Evolutionary conservation across 2,797 vertebrate species (phyloP).

Genomic region (Sebastes umbrosus): DNA sequence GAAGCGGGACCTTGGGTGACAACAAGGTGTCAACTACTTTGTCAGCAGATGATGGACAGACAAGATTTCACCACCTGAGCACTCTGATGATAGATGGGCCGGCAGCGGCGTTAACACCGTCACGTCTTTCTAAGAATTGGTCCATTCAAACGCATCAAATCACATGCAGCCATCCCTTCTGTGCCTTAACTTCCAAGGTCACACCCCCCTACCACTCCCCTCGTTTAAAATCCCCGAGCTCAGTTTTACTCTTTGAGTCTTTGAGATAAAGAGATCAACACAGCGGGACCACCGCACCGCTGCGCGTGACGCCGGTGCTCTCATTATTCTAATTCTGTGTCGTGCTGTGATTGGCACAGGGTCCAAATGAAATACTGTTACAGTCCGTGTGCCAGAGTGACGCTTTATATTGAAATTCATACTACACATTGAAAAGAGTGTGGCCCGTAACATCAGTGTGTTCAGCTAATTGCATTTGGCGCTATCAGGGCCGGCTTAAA

Average conservation of each 20-base stretch:
- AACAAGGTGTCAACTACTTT: conserved; percentile 39
- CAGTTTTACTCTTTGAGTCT: conserved; percentile 41
- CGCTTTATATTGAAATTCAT: conserved; percentile 11
- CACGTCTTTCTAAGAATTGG: conserved; percentile 31
- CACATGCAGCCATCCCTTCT: not conserved
- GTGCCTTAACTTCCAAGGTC: conserved; percentile 58
- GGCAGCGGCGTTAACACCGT: conserved; percentile 13
- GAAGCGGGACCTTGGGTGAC: conserved; percentile 50
- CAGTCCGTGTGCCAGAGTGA: conserved; percentile 7
- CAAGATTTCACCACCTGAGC: conserved; percentile 19
- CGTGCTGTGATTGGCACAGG: conserved; percentile 54
- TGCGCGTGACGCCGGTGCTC: conserved; percentile 13
- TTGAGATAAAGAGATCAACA: conserved; percentile 63
- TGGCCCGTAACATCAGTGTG: not conserved
- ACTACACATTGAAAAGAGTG: not conserved
- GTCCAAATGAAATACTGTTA: conserved; percentile 51
- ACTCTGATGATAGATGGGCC: conserved; percentile 31
- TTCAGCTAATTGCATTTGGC: not conserved
- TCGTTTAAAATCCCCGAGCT: conserved; percentile 54
- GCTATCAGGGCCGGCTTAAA: not conserved
- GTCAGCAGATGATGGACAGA: conserved; percentile 52
- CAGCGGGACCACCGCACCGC: conserved; percentile 37
- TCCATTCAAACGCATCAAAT: not conserved
- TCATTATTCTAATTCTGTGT: conserved; percentile 62
- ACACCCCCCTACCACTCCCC: not conserved